A percentile compares a stretch with the other conserved stretches of the same genome.
Conservation (phyloP, 2,888 invertebrate genomes). For the Crioceris asparagi region DNA sequence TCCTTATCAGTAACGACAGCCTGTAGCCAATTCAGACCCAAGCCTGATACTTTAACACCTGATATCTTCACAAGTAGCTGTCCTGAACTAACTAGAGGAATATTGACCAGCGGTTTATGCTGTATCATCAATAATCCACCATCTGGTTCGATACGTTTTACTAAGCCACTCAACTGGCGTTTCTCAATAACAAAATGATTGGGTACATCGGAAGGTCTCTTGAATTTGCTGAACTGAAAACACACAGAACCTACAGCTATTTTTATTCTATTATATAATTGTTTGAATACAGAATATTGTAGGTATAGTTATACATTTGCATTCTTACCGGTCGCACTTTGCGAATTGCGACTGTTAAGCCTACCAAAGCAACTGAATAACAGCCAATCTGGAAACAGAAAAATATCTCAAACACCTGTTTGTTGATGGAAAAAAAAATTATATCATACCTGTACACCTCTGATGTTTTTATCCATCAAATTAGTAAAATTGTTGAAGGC, state of each 20-base stretch:
- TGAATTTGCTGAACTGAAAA: constrained; percentile 37
- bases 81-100: constrained; percentile 25
- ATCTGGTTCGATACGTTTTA: constrained; percentile 35
- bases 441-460: constrained; percentile 33
- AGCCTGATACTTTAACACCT: constrained; percentile 39
- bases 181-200: constrained; percentile 34
- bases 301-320: constrained; percentile 3
- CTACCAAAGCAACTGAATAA: constrained; percentile 43
- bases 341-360: constrained; percentile 40
- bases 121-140: constrained; percentile 35
- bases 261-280: no score
- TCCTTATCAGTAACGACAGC: constrained; percentile 34
- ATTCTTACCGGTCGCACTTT: constrained; percentile 44
- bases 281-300: neutral
- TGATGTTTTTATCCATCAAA: constrained; percentile 33
- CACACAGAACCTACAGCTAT: no score
- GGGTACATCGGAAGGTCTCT: constrained; percentile 35
- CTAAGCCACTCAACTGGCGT: constrained; percentile 34
- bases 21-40: constrained; percentile 41
- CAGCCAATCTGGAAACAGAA: constrained; percentile 38
- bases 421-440: constrained; percentile 1
- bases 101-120: constrained; percentile 34
- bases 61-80: constrained; percentile 44
- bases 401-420: neutral
- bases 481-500: constrained; percentile 28